Conservation (phyloP, 2,113 vertebrate genomes). For the Pelobates fuscus region DNA sequence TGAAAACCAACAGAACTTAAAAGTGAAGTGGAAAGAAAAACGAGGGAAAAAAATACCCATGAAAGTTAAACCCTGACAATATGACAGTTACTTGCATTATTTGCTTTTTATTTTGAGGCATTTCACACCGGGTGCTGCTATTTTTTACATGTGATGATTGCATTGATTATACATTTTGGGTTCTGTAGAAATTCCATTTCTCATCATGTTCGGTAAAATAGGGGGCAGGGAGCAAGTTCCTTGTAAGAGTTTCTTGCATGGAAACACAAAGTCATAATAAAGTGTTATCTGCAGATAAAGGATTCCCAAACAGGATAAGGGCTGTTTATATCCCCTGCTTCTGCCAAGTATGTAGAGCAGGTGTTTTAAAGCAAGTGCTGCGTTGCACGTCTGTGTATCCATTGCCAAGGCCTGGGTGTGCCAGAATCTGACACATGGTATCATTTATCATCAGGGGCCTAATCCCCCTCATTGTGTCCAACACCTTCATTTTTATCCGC, state of each 20-base stretch:
- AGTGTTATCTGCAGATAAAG: conserved; percentile 12
- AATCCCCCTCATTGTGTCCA: conserved; percentile 20
- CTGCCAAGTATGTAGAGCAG: conserved; percentile 41
- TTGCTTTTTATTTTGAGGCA: no score
- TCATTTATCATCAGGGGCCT: conserved; percentile 9
- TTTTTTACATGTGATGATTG: no score
- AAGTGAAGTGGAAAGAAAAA: no score
- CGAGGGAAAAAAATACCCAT: no score
- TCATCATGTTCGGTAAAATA: background rate
- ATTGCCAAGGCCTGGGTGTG: conserved; percentile 31
- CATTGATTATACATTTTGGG: background rate
- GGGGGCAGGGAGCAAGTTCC: background rate
- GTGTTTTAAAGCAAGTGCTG: conserved; percentile 36
- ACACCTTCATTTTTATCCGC: background rate
- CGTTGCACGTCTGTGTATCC: conserved; percentile 30
- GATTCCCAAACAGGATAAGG: conserved; percentile 42
- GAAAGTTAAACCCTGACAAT: no score
- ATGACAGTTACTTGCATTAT: no score
- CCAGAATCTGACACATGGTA: conserved; percentile 1
- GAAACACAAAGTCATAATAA: conserved; percentile 14
- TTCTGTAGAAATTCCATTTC: background rate
- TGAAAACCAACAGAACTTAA: no score
- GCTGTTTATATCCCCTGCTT: conserved; percentile 3
- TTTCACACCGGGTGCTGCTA: no score
- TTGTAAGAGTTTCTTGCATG: conserved; percentile 2